phyloP scores from a whole-genome alignment of 2,113 vertebrate species.

The Stegostoma tigrinum region DNA sequence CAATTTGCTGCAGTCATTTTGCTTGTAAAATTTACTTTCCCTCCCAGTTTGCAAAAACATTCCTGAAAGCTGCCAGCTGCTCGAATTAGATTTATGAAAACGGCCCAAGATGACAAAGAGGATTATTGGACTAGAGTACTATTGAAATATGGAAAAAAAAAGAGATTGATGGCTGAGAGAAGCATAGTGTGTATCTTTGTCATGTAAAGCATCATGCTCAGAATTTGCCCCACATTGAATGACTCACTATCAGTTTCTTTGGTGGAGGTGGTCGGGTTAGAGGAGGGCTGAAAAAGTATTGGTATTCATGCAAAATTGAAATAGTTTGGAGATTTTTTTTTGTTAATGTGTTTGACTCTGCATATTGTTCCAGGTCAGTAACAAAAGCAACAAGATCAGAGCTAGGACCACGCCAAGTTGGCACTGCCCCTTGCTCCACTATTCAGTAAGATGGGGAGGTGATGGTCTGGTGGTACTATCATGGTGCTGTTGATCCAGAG shows the following conservation, averaged over 20 bases:
- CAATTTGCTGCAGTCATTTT: conserved; percentile 22
- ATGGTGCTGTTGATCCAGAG: too few relatives aligned
- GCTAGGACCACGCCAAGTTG: too few relatives aligned
- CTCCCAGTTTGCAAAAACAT: neutral
- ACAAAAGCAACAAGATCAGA: too few relatives aligned
- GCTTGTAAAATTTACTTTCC: neutral
- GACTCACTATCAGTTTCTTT: neutral
- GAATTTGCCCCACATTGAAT: neutral
- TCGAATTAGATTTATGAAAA: conserved; percentile 12
- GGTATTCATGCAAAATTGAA: neutral
- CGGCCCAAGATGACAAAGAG: neutral
- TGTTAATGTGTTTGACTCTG: neutral
- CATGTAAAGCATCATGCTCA: neutral
- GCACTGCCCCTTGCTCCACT: neutral
- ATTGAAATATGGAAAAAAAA: conserved; percentile 10
- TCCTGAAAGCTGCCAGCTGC: neutral
- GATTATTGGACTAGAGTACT: neutral
- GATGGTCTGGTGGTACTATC: too few relatives aligned
- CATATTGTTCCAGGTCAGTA: neutral
- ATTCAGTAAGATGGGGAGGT: neutral
- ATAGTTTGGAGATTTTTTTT: neutral
- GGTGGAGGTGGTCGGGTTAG: neutral
- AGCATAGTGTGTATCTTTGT: neutral
- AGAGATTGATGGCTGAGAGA: neutral
- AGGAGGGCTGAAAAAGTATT: neutral